Evolutionary conservation across 1,140 invertebrate species (phyloP).

Genomic region (Ceratina japonica): DNA sequence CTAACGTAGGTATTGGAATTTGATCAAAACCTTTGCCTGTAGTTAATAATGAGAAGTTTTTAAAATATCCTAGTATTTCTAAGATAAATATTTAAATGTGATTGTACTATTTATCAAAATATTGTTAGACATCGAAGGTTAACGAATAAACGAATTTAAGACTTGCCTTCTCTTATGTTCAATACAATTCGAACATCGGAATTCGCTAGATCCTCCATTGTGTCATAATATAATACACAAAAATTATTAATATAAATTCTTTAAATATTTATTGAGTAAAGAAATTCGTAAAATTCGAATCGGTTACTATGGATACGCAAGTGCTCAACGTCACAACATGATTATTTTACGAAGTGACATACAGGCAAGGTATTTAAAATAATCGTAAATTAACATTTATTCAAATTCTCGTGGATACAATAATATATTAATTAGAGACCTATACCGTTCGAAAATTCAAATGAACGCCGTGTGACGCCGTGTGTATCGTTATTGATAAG

Average conservation of each 20-base stretch:
- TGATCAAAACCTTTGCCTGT: constrained; percentile 78
- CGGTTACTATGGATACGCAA: constrained; percentile 55
- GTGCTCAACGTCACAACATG: neutral
- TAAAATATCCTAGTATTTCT: constrained; percentile 10
- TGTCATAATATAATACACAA: constrained; percentile 44
- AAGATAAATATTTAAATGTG: neutral
- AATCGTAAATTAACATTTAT: neutral
- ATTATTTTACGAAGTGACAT: neutral
- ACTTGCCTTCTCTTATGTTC: constrained; percentile 78
- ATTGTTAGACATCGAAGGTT: constrained; percentile 5
- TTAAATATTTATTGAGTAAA: constrained; percentile 35
- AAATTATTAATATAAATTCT: constrained; percentile 54
- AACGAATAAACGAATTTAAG: constrained; percentile 37
- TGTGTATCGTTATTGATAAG: neutral
- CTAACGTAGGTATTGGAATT: constrained; percentile 73
- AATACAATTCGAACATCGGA: constrained; percentile 78
- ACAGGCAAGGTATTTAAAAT: neutral
- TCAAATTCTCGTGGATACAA: neutral
- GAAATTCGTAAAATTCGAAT: constrained; percentile 35
- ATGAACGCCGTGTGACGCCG: constrained; percentile 37
- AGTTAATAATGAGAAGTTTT: constrained; percentile 27
- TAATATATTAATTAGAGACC: neutral
- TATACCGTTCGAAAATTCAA: constrained; percentile 36
- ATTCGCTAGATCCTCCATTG: constrained; percentile 77
- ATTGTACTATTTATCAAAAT: neutral